A percentile compares a stretch with the other conserved stretches of the same genome.
phyloP scores from a whole-genome alignment of 2,113 vertebrate genomes.

The Oncorhynchus tshawytscha region DNA sequence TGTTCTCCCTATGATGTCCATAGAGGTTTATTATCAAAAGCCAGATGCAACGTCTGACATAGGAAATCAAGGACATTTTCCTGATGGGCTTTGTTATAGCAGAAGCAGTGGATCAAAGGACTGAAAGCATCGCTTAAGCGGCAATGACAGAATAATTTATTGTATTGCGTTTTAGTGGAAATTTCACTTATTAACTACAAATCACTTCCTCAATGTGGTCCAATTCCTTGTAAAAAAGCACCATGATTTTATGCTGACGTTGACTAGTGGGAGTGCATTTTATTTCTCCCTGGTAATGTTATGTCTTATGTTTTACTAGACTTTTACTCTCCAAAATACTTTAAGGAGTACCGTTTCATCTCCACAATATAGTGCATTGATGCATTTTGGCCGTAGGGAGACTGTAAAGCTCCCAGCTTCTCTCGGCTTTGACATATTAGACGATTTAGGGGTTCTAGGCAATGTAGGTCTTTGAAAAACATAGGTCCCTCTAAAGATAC shows the following conservation, averaged over 20 bases:
- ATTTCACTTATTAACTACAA: conserved; percentile 52
- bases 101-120: conserved; percentile 28
- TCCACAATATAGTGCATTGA: conserved; percentile 53
- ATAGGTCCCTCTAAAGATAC: background rate
- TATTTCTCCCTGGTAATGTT: conserved; percentile 55
- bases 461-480: background rate
- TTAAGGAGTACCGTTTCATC: conserved; percentile 49
- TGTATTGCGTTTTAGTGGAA: conserved; percentile 57
- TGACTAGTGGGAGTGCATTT: conserved; percentile 51
- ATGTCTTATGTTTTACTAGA: conserved; percentile 57
- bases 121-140: conserved; percentile 38
- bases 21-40: conserved; percentile 16
- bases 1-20: conserved; percentile 46
- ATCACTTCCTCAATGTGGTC: conserved; percentile 56
- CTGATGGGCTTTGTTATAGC: background rate
- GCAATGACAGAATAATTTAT: conserved; percentile 57
- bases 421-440: conserved; percentile 34
- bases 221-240: conserved; percentile 61
- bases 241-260: conserved; percentile 49
- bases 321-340: conserved; percentile 54
- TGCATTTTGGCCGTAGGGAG: conserved; percentile 33
- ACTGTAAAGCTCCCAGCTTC: conserved; percentile 36
- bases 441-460: conserved; percentile 34
- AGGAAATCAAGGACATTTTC: background rate
- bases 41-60: conserved; percentile 32